Conservation (phyloP, 2,888 invertebrate genomes). For the Entomobrya proxima region DNA sequence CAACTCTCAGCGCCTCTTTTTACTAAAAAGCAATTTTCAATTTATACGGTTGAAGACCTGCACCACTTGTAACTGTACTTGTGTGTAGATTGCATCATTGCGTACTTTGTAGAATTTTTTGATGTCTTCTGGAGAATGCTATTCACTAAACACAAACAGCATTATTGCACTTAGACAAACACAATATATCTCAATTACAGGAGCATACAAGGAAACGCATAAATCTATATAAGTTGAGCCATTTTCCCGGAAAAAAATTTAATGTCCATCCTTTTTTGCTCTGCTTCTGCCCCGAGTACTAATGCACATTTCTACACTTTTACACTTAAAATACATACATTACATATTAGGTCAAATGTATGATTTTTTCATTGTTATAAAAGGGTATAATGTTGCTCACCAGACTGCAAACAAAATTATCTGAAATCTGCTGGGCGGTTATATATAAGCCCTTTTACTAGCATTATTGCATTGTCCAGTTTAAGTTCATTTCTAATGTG, state of each 20-base stretch:
- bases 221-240: slow-evolving; percentile 45
- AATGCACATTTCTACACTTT: neutral
- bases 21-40: slow-evolving; percentile 13
- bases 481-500: neutral
- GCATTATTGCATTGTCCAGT: too few species aligned
- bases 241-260: slow-evolving; percentile 55
- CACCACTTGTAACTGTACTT: too few species aligned
- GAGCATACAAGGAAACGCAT: slow-evolving; percentile 36
- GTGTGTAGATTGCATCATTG: too few species aligned
- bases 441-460: too few species aligned
- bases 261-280: slow-evolving; percentile 28
- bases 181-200: slow-evolving; percentile 58
- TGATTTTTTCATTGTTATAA: too few species aligned
- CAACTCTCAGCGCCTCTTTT: neutral
- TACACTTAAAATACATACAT: neutral
- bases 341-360: neutral
- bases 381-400: too few species aligned
- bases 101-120: neutral
- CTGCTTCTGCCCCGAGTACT: neutral
- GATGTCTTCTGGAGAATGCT: neutral
- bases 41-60: neutral
- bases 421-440: too few species aligned
- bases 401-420: too few species aligned
- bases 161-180: slow-evolving; percentile 1
- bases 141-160: too few species aligned